phyloP scores from a whole-genome alignment of 2,888 invertebrate species.

The Limnephilus rhombicus region DNA sequence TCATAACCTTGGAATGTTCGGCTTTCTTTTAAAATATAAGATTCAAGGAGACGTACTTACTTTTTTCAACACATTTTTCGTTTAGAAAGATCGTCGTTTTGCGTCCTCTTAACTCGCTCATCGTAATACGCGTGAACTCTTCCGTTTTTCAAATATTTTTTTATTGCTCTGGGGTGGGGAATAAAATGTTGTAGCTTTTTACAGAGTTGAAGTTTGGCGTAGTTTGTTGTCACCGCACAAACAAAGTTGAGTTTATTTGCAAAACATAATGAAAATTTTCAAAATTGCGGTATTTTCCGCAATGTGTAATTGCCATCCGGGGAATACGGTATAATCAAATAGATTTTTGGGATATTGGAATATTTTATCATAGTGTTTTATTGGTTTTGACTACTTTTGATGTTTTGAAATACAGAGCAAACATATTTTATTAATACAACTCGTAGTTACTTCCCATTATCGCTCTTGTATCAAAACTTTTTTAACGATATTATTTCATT shows the following conservation, averaged over 20 bases:
- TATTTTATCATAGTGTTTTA: background rate
- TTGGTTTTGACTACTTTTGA: background rate
- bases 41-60: too few species aligned
- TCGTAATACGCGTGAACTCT: background rate
- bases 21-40: too few species aligned
- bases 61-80: background rate
- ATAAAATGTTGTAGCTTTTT: background rate
- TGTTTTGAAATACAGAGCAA: background rate
- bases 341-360: background rate
- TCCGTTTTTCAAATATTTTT: background rate
- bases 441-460: too few species aligned
- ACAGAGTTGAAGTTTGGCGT: background rate
- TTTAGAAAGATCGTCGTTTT: background rate
- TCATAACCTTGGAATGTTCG: too few species aligned
- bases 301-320: background rate
- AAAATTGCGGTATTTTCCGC: background rate
- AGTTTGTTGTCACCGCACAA: background rate
- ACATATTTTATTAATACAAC: background rate
- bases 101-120: background rate
- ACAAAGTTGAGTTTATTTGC: background rate
- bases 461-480: too few species aligned
- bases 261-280: background rate
- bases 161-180: background rate
- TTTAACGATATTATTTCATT: too few species aligned
- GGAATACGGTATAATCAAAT: background rate